Percentiles rank a stretch among this genome's conserved stretches.
Evolutionary conservation across 2,113 vertebrate species (phyloP).

Genomic region (Xiphophorus couchianus): DNA sequence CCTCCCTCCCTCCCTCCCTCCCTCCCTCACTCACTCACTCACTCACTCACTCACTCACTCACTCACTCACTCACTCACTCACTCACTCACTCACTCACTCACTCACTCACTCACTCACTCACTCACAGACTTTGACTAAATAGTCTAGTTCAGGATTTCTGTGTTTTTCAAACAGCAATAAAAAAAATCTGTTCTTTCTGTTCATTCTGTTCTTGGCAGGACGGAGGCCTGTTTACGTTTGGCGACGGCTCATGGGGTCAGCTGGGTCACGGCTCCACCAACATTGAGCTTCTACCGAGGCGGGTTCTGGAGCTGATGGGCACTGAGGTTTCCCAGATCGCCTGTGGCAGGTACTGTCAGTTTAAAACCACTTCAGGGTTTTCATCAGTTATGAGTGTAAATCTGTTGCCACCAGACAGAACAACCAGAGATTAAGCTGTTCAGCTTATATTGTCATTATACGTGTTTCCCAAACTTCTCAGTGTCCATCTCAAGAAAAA

Average conservation of each 20-base stretch:
- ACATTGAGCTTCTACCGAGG: conserved; percentile 88
- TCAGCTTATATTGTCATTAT: background rate
- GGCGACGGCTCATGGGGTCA: conserved; percentile 88
- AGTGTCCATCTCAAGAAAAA: too few relatives aligned
- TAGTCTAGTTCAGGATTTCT: too few relatives aligned
- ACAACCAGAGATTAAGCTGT: background rate
- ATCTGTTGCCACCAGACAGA: background rate
- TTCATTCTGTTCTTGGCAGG: conserved; percentile 68
- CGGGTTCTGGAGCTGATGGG: conserved; percentile 92
- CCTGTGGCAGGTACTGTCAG: conserved; percentile 86
- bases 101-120: too few relatives aligned
- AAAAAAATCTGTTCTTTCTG: conserved; percentile 15
- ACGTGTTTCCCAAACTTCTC: too few relatives aligned
- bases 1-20: too few relatives aligned
- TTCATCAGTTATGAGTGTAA: background rate
- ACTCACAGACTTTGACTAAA: too few relatives aligned
- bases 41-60: too few relatives aligned
- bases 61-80: too few relatives aligned
- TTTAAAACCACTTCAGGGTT: background rate
- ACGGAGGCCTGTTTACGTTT: conserved; percentile 92
- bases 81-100: too few relatives aligned
- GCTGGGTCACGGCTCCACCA: conserved; percentile 89
- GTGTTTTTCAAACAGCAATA: too few relatives aligned
- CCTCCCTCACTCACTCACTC: too few relatives aligned
- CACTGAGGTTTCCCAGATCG: conserved; percentile 90